Evolutionary conservation across 1,140 invertebrate species (phyloP).

Genomic region (Leptinotarsa texana): DNA sequence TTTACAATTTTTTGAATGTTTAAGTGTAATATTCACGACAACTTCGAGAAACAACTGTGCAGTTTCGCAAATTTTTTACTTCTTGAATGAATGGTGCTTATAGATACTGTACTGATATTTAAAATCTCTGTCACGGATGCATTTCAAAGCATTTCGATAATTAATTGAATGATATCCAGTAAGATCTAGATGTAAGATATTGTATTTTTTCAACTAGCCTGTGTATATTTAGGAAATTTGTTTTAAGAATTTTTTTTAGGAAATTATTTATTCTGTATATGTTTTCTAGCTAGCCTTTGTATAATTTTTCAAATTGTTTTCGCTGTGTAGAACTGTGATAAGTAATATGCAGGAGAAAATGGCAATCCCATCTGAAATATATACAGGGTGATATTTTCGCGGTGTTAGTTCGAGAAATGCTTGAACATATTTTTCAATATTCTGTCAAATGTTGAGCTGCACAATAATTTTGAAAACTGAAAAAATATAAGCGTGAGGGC

Average conservation of each 20-base stretch:
- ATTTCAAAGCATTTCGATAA: background rate
- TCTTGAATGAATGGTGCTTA: constrained; percentile 1
- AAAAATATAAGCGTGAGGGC: too few species aligned
- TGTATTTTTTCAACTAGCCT: background rate
- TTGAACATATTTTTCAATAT: background rate
- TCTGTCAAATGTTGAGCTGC: too few species aligned
- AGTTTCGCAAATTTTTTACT: background rate
- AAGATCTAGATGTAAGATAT: background rate
- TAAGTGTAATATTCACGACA: background rate
- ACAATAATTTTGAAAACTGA: too few species aligned
- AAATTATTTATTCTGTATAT: constrained; percentile 12
- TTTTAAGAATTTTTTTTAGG: background rate
- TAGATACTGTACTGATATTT: background rate
- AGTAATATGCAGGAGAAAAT: constrained; percentile 42
- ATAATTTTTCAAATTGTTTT: constrained; percentile 33
- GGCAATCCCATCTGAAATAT: constrained; percentile 29
- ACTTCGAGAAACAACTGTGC: background rate
- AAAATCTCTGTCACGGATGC: background rate
- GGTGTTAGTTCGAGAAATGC: constrained; percentile 1
- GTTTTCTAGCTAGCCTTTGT: constrained; percentile 20
- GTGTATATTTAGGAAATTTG: background rate
- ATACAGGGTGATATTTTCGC: background rate
- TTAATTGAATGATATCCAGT: constrained; percentile 1
- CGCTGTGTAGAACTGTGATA: constrained; percentile 52
- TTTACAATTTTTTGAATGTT: too few species aligned